These are phyloP conservation scores for Furnarius figulus DNA, from an alignment of 2,113 vertebrate genomes.

Conservation along the genomic window DNA sequence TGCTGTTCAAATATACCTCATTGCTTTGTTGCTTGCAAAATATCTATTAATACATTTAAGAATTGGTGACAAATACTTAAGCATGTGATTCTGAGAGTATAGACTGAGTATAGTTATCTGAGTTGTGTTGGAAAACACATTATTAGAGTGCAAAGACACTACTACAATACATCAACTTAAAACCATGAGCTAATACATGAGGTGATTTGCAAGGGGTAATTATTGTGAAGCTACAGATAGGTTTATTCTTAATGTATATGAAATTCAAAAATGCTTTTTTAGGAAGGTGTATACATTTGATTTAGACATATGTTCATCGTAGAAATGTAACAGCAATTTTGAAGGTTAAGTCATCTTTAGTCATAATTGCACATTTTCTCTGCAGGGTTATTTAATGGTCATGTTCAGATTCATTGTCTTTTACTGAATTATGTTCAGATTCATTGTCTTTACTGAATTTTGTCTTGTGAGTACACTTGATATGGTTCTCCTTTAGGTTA, in stretches of 20 bases:
- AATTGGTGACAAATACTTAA: not conserved
- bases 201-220: not conserved
- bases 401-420: not conserved
- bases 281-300: not conserved
- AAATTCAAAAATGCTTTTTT: not conserved
- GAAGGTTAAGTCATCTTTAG: not conserved
- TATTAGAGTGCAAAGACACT: not conserved
- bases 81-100: not conserved
- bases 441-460: not conserved
- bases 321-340: not conserved
- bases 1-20: not conserved
- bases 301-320: not conserved
- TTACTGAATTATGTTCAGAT: not conserved
- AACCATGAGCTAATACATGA: not conserved
- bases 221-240: not conserved
- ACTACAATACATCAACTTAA: not conserved
- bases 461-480: not conserved
- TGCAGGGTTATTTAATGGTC: not conserved
- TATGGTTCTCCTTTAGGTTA: not conserved
- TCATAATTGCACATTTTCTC: not conserved
- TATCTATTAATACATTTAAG: not conserved
- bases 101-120: not conserved
- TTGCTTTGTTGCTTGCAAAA: not conserved
- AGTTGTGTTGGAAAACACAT: not conserved
- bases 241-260: not conserved